These are phyloP conservation scores for Megalopta genalis DNA, from an alignment of 1,140 invertebrate species.

Conservation along the genomic window DNA sequence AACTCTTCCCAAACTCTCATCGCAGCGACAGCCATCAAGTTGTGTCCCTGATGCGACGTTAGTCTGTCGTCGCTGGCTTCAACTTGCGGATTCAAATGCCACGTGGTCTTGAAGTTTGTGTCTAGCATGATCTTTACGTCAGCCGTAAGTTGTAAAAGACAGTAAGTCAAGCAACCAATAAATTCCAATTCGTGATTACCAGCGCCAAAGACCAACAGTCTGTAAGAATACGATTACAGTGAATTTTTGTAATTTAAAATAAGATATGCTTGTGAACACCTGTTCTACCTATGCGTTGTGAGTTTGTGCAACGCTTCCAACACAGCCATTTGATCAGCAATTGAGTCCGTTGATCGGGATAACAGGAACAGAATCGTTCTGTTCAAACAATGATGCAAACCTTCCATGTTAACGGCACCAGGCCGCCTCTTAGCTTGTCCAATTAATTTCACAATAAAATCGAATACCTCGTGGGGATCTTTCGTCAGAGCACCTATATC, in stretches of 20 bases:
- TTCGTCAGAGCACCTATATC: conserved; percentile 85
- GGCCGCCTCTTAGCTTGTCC: conserved; percentile 91
- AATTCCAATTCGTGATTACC: conserved; percentile 97
- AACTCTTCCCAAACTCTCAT: conserved; percentile 98
- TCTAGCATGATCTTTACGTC: conserved; percentile 93
- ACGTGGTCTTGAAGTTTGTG: conserved; percentile 89
- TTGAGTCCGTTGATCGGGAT: conserved; percentile 93
- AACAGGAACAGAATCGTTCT: conserved; percentile 95
- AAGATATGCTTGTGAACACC: background rate
- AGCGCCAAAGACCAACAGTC: conserved; percentile 93
- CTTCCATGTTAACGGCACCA: conserved; percentile 87
- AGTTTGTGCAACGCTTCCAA: conserved; percentile 96
- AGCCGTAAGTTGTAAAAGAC: conserved; percentile 95
- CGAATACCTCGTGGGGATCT: conserved; percentile 96
- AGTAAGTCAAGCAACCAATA: conserved; percentile 96
- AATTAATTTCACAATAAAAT: conserved; percentile 96
- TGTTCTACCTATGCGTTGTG: conserved; percentile 85
- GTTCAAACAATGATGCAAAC: conserved; percentile 96
- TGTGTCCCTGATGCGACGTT: conserved; percentile 89
- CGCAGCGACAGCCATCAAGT: conserved; percentile 93
- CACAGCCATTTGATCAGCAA: conserved; percentile 94
- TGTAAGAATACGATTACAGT: conserved; percentile 68
- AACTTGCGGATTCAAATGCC: conserved; percentile 91
- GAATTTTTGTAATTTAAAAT: background rate
- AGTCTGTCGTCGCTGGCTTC: conserved; percentile 88